Percentiles rank a stretch among this genome's conserved stretches.
Evolutionary conservation across 2,113 vertebrate species (phyloP).

Genomic region (Oncorhynchus clarkii): DNA sequence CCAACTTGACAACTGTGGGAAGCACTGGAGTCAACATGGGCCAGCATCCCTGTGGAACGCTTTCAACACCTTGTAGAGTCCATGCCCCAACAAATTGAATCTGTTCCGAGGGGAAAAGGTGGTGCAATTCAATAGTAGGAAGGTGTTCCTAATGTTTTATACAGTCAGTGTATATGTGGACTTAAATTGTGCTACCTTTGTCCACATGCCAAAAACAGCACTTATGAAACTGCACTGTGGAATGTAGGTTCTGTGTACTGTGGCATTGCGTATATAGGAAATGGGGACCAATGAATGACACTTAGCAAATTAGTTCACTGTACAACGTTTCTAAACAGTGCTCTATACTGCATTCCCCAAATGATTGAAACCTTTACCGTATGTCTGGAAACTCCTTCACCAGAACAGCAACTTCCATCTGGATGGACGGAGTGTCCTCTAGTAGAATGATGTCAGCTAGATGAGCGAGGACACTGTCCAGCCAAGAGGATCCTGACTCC

Average conservation of each 20-base stretch:
- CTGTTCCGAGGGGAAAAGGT: too few relatives aligned
- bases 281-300: background rate
- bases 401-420: constrained; percentile 88
- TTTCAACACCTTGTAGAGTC: too few relatives aligned
- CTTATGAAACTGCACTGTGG: constrained; percentile 43
- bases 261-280: background rate
- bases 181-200: constrained; percentile 32
- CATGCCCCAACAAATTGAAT: too few relatives aligned
- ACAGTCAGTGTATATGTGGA: background rate
- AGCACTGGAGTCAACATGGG: too few relatives aligned
- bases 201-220: constrained; percentile 43
- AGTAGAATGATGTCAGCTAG: constrained; percentile 85
- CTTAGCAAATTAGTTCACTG: background rate
- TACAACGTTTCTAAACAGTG: background rate
- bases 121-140: constrained; percentile 28
- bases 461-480: constrained; percentile 82
- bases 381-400: constrained; percentile 88
- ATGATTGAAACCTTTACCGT: constrained; percentile 69
- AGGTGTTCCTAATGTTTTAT: background rate
- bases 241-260: constrained; percentile 34
- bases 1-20: too few relatives aligned
- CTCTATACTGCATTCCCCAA: background rate
- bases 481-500: constrained; percentile 82
- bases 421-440: constrained; percentile 87
- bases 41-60: too few relatives aligned